Base-by-base conservation (phyloP, 2,113 vertebrate species). In the Perccottus glenii region DNA sequence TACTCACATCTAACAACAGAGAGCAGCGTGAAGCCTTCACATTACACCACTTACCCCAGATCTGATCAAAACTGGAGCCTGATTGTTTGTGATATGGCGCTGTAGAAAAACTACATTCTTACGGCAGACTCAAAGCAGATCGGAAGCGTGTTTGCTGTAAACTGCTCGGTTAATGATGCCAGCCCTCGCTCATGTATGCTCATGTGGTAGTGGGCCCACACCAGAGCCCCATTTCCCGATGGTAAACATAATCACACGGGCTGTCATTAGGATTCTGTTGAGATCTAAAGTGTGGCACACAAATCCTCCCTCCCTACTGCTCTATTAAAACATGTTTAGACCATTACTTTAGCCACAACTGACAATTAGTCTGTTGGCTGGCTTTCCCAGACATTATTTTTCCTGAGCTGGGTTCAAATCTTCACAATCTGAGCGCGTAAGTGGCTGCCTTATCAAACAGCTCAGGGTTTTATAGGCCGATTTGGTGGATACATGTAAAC, bases 111-210 rank as follows among this genome's bases (percentile, higher is more conserved):
- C 19, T 27, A 3, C 19, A 27, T 27, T 27, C 19, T 27, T 27
- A 27, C 19, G 19, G 3, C 19, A 27, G 19, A 27, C 32, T 36
- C n/a, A 9, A 33, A 55, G 33, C 35, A 12, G 3, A 12, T 55
- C 33, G 52, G 52, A 55, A 36, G 52, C 36, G 52, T 55, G 14
- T 55, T 9, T 38, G 52, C 52, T 15, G 33, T 55, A 55, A 55
- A 55, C 32, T 15, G 52, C 6, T 6, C 38, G n/a, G 33, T 55
- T 55, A 38, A 55, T 55, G 52, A 55, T 55, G 14, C 7, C 52
- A 55, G 35, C 3, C 52, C 12, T 35, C 19, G 6, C 49, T 35
- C 11, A 53, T 53, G 51, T 3, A 27, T 3, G 6, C 49, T 35
- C 11, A 53, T 53, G 51, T 3, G 51, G 50, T 53, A 35, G 48